Evolutionary conservation across 2,888 invertebrate genomes (phyloP), one percentile per base, ranked within the genome.

Genomic region (Bruchidius siliquastri): DNA sequence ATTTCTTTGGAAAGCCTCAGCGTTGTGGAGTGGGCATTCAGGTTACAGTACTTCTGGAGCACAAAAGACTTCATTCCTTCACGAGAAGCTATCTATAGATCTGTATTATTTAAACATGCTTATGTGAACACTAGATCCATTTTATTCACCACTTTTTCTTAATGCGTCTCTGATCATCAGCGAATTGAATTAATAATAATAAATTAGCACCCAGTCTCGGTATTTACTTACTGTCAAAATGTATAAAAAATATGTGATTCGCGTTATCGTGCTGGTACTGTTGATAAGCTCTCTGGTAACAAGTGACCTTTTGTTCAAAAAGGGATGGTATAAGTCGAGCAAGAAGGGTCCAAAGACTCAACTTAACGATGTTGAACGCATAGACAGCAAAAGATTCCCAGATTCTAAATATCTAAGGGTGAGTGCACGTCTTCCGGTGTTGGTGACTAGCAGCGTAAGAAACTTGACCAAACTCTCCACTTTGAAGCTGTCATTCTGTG

Each of bases 381-480:
- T 79, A 70, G 78, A 79, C 67, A 75, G 73, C 68, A 73, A 71
- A 30, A 21, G 69, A 0, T 72, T 81, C n/a, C 21, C 72, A 8
- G 73, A 80, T 71, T 72, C 70, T 0, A 70, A 73, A 4, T 81
- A 80, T 70, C 72, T 81, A 21, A 77, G 76, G 71, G 72, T 81
- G 10, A 74, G 72, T 49, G 78, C 77, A 1, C 73, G 73, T 8
- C 79, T 81, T 21, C 76, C 73, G 0, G 69, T 71, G 2, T 72
- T 82, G 0, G 71, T 69, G 8, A 32, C 72, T 22, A 80, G 77
- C 10, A 73, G 81, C 8, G 77, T 83, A 10, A 74, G 77, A 22
- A 78, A 80, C 72, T 68, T 83, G 8, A 75, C 78, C 71, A 75
- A 83, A 73, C 79, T 85, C 78, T 26, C 67, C 30, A 74, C 76